Conservation (phyloP, 1,140 invertebrate genomes). For the Hypsibius dujardini region DNA sequence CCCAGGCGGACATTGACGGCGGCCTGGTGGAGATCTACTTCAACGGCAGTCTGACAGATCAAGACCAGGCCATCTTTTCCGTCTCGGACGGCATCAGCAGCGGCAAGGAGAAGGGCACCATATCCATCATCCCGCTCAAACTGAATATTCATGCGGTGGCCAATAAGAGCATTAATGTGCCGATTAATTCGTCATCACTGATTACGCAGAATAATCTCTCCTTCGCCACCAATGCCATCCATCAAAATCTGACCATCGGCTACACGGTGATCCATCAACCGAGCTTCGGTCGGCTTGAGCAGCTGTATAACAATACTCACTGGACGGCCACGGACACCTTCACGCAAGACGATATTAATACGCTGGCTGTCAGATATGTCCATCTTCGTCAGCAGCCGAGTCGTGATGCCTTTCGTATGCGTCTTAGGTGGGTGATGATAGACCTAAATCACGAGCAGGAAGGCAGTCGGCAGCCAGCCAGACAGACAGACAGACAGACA, state of each 20-base stretch:
- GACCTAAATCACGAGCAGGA: too few species aligned
- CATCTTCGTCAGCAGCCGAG: neutral
- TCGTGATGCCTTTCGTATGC: constrained; percentile 7
- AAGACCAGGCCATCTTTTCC: constrained; percentile 6
- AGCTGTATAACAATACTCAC: constrained; percentile 8
- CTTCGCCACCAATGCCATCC: constrained; percentile 62
- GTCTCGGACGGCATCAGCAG: constrained; percentile 58
- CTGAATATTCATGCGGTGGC: constrained; percentile 41
- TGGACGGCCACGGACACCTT: neutral
- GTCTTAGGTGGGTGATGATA: neutral
- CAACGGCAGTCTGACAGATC: constrained; percentile 7
- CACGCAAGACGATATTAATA: constrained; percentile 14
- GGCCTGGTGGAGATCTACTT: constrained; percentile 35
- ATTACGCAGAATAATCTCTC: constrained; percentile 63
- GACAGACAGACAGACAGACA: too few species aligned
- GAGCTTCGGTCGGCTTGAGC: constrained; percentile 10
- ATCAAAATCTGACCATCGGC: constrained; percentile 52
- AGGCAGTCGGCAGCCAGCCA: too few species aligned
- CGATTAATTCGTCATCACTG: constrained; percentile 55
- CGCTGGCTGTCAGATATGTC: constrained; percentile 12
- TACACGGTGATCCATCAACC: constrained; percentile 34
- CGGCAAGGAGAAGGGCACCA: constrained; percentile 54
- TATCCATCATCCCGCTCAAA: constrained; percentile 58
- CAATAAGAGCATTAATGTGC: constrained; percentile 54
- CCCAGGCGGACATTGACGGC: constrained; percentile 48